A percentile compares a stretch with the other conserved stretches of the same genome.
Conservation (phyloP, 2,113 vertebrate genomes). For the Pteropus alecto region DNA sequence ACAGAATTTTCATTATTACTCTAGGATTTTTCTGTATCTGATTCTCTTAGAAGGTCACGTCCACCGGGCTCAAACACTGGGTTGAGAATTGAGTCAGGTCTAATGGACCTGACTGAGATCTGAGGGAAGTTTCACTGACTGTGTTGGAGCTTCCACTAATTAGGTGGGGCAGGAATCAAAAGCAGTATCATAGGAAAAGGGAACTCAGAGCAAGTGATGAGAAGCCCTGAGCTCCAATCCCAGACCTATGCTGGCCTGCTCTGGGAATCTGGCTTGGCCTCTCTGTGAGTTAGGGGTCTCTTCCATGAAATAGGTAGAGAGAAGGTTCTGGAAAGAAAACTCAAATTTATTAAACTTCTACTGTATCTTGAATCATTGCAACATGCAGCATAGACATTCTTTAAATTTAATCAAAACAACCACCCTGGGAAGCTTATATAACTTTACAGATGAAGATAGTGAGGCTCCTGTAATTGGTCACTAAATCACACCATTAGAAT, state of each 20-base stretch:
- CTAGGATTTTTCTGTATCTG: constrained; percentile 35
- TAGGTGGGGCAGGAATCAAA: not conserved
- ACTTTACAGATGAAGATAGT: not conserved
- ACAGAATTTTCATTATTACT: constrained; percentile 53
- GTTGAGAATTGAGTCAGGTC: not conserved
- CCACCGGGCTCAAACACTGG: not conserved
- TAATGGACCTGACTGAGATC: not conserved
- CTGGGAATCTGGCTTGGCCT: not conserved
- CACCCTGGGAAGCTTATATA: not conserved
- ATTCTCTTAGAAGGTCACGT: constrained; percentile 50
- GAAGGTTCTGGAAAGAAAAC: not conserved
- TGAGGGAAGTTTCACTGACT: not conserved
- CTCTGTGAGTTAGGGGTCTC: not conserved
- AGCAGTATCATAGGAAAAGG: not conserved
- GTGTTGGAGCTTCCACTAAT: not conserved
- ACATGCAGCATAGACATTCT: not conserved
- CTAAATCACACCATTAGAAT: not conserved
- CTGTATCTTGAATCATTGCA: not conserved
- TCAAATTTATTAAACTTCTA: not conserved
- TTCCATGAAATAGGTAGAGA: not conserved
- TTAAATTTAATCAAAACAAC: not conserved
- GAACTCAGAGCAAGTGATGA: not conserved
- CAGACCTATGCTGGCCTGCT: not conserved
- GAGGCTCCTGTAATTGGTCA: not conserved
- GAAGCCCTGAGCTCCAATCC: not conserved